Conservation (phyloP, 1,140 invertebrate species). For the Drosophila azteca region DNA sequence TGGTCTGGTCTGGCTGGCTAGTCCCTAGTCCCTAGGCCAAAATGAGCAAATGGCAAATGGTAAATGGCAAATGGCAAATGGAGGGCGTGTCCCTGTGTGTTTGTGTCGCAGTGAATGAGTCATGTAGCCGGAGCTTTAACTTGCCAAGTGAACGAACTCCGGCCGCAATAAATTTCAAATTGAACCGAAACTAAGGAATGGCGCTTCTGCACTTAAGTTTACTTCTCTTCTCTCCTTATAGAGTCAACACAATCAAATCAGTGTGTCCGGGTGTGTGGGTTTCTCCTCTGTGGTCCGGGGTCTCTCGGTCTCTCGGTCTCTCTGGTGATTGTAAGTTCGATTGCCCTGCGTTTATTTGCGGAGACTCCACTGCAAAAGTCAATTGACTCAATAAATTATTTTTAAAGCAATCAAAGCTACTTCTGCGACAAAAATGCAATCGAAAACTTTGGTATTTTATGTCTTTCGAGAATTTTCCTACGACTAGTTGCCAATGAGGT, state of each 20-base stretch:
- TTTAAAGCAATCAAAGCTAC: slow-evolving; percentile 79
- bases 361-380: slow-evolving; percentile 71
- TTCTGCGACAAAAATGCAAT: slow-evolving; percentile 70
- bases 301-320: slow-evolving; percentile 14
- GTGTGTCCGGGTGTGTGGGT: slow-evolving; percentile 29
- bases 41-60: slow-evolving; percentile 45
- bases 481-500: slow-evolving; percentile 24
- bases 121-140: slow-evolving; percentile 70
- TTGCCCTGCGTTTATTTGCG: slow-evolving; percentile 79
- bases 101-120: slow-evolving; percentile 61
- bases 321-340: slow-evolving; percentile 69
- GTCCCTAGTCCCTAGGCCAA: slow-evolving; percentile 10
- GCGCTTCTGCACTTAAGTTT: slow-evolving; percentile 61
- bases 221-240: slow-evolving; percentile 37
- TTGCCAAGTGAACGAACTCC: slow-evolving; percentile 78
- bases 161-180: slow-evolving; percentile 79
- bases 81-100: slow-evolving; percentile 1
- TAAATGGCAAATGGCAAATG: slow-evolving; percentile 3
- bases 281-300: neutral
- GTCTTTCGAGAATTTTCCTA: slow-evolving; percentile 31
- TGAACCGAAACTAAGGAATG: slow-evolving; percentile 49
- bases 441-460: slow-evolving; percentile 45
- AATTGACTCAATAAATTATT: slow-evolving; percentile 83
- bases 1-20: too few species aligned
- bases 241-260: slow-evolving; percentile 67